Base-by-base conservation (phyloP, 1,140 invertebrate genomes). In the Drosophila neocordata region DNA sequence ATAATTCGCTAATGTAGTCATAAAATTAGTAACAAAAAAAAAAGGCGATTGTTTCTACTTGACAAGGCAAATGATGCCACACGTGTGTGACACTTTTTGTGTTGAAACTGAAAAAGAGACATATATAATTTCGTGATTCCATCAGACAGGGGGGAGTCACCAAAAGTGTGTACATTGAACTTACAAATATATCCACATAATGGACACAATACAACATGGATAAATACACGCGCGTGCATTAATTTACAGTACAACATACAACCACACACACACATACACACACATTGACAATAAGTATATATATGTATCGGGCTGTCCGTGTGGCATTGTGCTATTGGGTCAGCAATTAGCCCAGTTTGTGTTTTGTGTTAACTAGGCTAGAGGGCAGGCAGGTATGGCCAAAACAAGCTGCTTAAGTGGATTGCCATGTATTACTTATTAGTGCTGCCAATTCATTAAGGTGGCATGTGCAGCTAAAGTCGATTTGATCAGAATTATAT, bases 1-100 rank as follows among this genome's bases (percentile, higher is more conserved):
- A 85, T 87, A 81, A 87, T 85, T 87, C 77, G 58, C 81, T 85
- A 87, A 81, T 85, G 81, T 77, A 72, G 69, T 71, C 81, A 87
- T 77, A 75, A 87, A 81, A 81, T 77, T 62, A 51, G 58, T 38
- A 55, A 56, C 41, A 75, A 87, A 62, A 61, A 44, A 58, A 44
- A 48, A 20, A n/a, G 69, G 20, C 51, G 38, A 60, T 51, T 59
- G 48, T 70, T 48, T 48, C 31, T 59, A 34, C 53, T 56, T 8
- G 27, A 31, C 31, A 35, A 61, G 44, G 73, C 70, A 76, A 74
- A 77, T 67, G 84, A 41, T 68, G 60, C 18, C 44, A 65, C 83
- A 87, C 83, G 83, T 83, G 83, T 75, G 70, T 27, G 63, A 66
- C 63, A 31, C 73, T 73, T 65, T 65, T 73, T 48, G 15, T 44